Conservation (phyloP, 1,140 invertebrate species). For the Micrasema longulum region DNA sequence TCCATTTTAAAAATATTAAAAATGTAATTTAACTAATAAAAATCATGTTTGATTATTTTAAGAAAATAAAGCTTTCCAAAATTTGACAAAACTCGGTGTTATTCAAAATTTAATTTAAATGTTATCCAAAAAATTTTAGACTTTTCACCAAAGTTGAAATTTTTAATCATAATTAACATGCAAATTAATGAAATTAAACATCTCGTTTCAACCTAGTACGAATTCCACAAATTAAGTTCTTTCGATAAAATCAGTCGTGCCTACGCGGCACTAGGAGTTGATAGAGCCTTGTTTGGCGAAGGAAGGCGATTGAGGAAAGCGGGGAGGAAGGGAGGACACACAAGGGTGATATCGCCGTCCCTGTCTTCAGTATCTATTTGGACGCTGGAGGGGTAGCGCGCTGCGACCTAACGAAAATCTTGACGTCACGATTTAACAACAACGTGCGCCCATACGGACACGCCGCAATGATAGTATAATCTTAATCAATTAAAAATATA, state of each 20-base stretch:
- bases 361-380: conserved; percentile 34
- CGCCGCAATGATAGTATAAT: conserved; percentile 1
- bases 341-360: conserved; percentile 23
- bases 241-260: conserved; percentile 20
- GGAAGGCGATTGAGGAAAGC: not conserved
- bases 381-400: conserved; percentile 35
- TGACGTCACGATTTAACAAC: not conserved
- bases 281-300: not conserved
- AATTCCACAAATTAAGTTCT: not conserved
- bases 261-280: not conserved
- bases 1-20: too few relatives aligned
- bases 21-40: too few relatives aligned
- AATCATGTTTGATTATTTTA: too few relatives aligned
- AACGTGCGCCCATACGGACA: not conserved
- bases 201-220: not conserved
- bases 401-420: conserved; percentile 6
- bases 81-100: too few relatives aligned
- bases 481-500: not conserved
- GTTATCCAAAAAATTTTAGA: too few relatives aligned
- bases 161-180: conserved; percentile 28
- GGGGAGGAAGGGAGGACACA: conserved; percentile 11
- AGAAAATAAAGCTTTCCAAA: too few relatives aligned
- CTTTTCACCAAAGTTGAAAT: not conserved
- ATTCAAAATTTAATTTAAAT: too few relatives aligned
- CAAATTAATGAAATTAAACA: conserved; percentile 4